These are phyloP conservation scores for Hemibates koningsi DNA, from an alignment of 2,113 vertebrate species.

Conservation along the genomic window DNA sequence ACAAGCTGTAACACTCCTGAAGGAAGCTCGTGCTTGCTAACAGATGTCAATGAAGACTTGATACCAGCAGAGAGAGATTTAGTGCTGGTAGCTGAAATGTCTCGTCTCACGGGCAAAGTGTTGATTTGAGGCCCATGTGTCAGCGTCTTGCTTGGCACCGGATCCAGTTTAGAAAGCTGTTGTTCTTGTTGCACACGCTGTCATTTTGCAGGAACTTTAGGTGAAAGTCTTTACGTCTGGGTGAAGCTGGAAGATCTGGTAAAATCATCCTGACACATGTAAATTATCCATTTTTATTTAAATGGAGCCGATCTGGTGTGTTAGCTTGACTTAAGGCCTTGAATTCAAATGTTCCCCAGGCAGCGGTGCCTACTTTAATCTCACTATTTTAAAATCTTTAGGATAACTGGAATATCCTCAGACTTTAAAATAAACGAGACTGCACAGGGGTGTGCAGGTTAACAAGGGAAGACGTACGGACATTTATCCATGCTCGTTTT, in stretches of 20 bases:
- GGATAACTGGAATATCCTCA: accelerated
- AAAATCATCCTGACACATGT: neutral
- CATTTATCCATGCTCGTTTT: accelerated
- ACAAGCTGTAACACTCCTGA: neutral
- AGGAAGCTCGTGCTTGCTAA: neutral
- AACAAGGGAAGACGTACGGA: neutral
- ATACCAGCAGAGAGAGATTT: neutral
- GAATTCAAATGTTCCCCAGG: neutral
- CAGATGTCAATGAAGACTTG: neutral
- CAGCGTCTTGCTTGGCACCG: neutral
- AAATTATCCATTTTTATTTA: neutral
- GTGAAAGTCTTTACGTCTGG: accelerated
- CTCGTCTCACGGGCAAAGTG: neutral
- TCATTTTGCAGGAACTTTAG: accelerated
- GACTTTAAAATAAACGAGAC: neutral
- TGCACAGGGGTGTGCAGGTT: neutral
- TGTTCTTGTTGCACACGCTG: neutral
- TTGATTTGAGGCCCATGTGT: neutral
- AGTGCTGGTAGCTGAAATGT: neutral
- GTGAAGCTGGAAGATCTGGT: neutral
- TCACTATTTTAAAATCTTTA: neutral
- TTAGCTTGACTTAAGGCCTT: neutral
- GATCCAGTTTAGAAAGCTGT: neutral
- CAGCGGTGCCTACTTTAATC: neutral
- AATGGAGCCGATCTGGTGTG: neutral